Evolutionary conservation across 2,113 vertebrate genomes (phyloP).

Genomic region (Syrmaticus mikado): DNA sequence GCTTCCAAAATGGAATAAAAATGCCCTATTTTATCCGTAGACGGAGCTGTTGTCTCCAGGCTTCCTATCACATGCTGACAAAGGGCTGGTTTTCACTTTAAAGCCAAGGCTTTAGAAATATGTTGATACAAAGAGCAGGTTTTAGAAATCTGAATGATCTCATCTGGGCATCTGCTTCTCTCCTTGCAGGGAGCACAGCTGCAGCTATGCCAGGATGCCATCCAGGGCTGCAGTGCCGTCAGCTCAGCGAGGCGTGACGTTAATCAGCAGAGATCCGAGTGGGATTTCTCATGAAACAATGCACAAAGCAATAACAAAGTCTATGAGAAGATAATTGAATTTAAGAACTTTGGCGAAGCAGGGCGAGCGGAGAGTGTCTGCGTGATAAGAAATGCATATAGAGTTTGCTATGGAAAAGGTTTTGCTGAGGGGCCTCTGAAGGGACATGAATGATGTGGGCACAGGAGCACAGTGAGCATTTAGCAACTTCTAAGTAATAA

Average conservation of each 20-base stretch:
- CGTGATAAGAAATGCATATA: neutral
- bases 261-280: neutral
- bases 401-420: neutral
- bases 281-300: neutral
- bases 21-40: neutral
- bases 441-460: neutral
- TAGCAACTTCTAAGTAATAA: neutral
- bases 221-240: neutral
- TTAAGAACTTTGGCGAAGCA: neutral
- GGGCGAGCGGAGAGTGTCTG: neutral
- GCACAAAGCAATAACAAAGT: neutral
- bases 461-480: neutral
- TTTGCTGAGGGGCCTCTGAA: neutral
- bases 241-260: neutral
- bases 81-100: neutral
- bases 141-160: neutral
- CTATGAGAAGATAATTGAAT: neutral
- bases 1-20: neutral
- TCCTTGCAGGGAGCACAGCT: neutral
- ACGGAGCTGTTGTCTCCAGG: neutral
- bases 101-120: neutral
- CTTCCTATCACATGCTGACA: neutral
- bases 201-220: rapidly evolving
- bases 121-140: neutral
- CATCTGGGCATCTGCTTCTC: conserved; percentile 2